phyloP scores from a whole-genome alignment of 2,888 invertebrate species.

The Keiferia lycopersicella region DNA sequence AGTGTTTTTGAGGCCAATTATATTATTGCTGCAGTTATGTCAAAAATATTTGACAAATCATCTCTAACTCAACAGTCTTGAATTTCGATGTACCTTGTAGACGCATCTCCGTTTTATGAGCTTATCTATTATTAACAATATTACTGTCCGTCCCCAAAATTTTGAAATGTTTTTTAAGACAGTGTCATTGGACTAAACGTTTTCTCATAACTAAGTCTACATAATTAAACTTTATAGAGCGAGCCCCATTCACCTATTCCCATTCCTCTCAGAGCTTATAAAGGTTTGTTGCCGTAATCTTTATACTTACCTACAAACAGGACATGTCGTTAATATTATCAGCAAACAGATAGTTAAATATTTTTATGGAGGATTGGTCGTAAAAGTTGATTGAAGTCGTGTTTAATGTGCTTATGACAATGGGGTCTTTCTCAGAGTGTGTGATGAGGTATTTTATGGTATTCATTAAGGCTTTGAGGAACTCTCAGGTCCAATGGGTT shows the following conservation, averaged over 20 bases:
- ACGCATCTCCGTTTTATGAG: no score
- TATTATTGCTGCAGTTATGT: no score
- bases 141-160: no score
- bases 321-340: slow-evolving; percentile 68
- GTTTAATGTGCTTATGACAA: slow-evolving; percentile 61
- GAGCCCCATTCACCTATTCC: not conserved
- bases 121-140: no score
- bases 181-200: no score
- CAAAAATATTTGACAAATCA: no score
- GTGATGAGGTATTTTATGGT: slow-evolving; percentile 41
- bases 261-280: not conserved
- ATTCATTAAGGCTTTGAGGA: slow-evolving; percentile 42
- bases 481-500: slow-evolving; percentile 16
- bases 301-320: slow-evolving; percentile 13
- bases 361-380: slow-evolving; percentile 75
- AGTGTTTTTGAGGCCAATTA: no score
- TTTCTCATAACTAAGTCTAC: not conserved
- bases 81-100: no score
- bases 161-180: no score
- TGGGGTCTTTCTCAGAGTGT: slow-evolving; percentile 31
- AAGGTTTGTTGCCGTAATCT: slow-evolving; percentile 31
- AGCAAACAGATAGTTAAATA: slow-evolving; percentile 79
- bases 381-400: slow-evolving; percentile 76
- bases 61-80: no score
- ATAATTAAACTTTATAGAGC: not conserved